Evolutionary conservation across 2,888 invertebrate species (phyloP), one percentile per base, ranked within the genome.

Genomic region (Asteroscopus sphinx): DNA sequence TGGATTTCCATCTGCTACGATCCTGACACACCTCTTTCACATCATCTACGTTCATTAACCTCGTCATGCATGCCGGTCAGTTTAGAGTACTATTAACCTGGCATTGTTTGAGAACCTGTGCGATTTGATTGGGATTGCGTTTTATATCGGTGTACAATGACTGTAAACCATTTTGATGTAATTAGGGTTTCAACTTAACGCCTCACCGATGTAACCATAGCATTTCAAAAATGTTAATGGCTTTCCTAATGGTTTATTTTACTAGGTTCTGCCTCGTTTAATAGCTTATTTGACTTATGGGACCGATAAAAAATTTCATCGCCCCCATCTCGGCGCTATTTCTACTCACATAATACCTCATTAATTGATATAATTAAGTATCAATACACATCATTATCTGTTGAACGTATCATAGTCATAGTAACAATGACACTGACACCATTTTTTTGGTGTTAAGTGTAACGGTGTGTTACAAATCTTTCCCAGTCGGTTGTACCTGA

Each of bases 401-500:
- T 7, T 42, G 35, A 17, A 32, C 37, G 16, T 64, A 56, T 54
- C 35, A 13, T 21, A 16, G 57, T 55, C 45, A 56, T 40, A n/a
- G 26, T 35, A 48, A 42, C 65, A 73, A 68, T 73, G 66, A 74
- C 79, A 76, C 66, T 79, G 79, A 75, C 77, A 79, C 70, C 70
- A 76, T 80, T 79, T 82, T 87, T 82, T 85, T 69, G 80, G 75
- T 77, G 76, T 72, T 78, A 77, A 75, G 62, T 62, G 70, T 83
- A 86, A 87, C 85, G 83, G 85, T 83, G 76, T 69, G 48, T 42
- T 45, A 53, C 63, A 55, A 62, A 73, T 73, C 46, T 57, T 62
- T 54, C 13, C 54, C 53, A 75, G 76, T 6, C 48, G 41, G 60
- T 48, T 54, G 48, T 65, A 48, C 55, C 76, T 62, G 72, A 66